Evolutionary conservation across 2,888 invertebrate genomes (phyloP).

Genomic region (Dynastes maya): DNA sequence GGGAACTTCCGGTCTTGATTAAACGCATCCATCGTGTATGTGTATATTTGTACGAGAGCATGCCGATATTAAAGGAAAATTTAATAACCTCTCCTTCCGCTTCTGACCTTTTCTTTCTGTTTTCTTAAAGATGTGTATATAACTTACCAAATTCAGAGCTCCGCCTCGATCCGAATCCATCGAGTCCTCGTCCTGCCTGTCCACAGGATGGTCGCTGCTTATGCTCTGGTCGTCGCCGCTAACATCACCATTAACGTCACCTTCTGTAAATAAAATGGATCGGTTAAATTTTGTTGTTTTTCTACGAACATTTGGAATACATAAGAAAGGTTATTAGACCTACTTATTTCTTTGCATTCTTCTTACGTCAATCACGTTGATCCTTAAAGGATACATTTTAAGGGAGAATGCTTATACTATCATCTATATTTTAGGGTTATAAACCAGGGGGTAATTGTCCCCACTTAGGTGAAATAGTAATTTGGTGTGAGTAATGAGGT

Average conservation of each 20-base stretch:
- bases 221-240: conserved; percentile 78
- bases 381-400: no score
- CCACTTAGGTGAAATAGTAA: no score
- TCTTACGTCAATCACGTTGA: no score
- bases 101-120: no score
- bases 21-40: conserved; percentile 15
- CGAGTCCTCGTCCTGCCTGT: conserved; percentile 76
- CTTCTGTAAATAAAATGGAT: conserved; percentile 71
- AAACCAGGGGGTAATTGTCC: no score
- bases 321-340: no score
- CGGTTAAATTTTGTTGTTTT: not conserved
- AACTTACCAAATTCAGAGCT: conserved; percentile 77
- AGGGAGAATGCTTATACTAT: no score
- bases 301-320: no score
- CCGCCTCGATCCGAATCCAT: conserved; percentile 76
- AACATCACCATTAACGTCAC: conserved; percentile 76
- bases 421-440: no score
- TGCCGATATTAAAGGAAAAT: conserved; percentile 63
- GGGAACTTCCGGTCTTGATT: not conserved
- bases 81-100: conserved; percentile 56
- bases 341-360: no score
- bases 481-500: no score
- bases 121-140: not conserved
- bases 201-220: conserved; percentile 74
- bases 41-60: conserved; percentile 13